phyloP scores from a whole-genome alignment of 2,797 vertebrate genomes.

The Manis pentadactyla region DNA sequence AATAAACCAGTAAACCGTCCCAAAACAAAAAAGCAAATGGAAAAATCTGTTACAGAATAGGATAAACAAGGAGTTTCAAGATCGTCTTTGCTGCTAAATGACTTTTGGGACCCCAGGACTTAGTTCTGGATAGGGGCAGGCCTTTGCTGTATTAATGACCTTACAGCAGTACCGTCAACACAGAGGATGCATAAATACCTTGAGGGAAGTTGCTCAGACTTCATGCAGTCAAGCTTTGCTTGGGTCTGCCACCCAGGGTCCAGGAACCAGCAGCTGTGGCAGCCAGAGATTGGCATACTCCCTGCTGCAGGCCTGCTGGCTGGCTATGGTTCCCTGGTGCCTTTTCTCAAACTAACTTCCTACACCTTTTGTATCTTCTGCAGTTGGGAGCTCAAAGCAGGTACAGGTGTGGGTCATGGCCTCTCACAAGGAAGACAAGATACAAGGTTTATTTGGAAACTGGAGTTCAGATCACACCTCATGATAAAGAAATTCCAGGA shows the following conservation, averaged over 20 bases:
- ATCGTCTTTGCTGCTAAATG: slow-evolving; percentile 91
- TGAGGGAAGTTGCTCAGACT: neutral
- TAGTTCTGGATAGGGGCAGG: slow-evolving; percentile 94
- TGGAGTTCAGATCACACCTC: slow-evolving; percentile 94
- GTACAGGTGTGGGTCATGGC: no score
- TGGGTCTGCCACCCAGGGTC: neutral
- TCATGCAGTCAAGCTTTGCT: neutral
- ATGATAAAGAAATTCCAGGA: slow-evolving; percentile 93
- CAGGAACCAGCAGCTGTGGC: neutral
- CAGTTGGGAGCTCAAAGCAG: no score
- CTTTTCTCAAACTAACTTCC: neutral
- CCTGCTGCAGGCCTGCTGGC: neutral
- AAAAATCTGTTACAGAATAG: slow-evolving; percentile 88
- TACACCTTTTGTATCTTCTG: neutral
- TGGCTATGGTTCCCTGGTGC: no score
- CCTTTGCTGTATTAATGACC: slow-evolving; percentile 94
- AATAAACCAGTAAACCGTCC: slow-evolving; percentile 82
- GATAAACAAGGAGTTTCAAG: slow-evolving; percentile 87
- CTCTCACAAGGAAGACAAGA: no score
- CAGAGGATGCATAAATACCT: slow-evolving; percentile 82
- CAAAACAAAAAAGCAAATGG: slow-evolving; percentile 91
- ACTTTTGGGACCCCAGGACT: slow-evolving; percentile 95
- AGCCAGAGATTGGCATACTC: neutral
- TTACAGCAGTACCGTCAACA: slow-evolving; percentile 94
- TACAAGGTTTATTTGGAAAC: slow-evolving; percentile 95